Evolutionary conservation across 2,113 vertebrate genomes (phyloP), one percentile per base, ranked within the genome.

Genomic region (Saccopteryx leptura): DNA sequence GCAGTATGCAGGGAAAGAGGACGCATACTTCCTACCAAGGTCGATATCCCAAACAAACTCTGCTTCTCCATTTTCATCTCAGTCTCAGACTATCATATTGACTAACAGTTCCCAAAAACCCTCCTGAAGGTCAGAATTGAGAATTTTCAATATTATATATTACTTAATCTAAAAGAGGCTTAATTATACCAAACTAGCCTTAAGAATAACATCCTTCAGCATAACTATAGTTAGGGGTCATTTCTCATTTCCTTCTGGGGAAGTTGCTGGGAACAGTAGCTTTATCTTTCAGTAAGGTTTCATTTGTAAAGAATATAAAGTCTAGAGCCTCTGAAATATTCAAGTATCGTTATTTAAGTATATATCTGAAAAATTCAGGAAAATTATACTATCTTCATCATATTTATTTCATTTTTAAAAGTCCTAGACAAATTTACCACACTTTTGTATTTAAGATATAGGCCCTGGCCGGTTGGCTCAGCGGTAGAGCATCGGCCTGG

Each of bases 381-480:
- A 88, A 96, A 91, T 79, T 7, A 68, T 33, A 87, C 11, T 61
- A 7, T 85, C 17, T 71, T 93, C 46, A 56, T 50, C 33, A 54
- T 50, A 91, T 65, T 86, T 76, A 91, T 39, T 93, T 96, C 75
- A 90, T 74, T 91, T 80, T 56, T 92, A 24, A 8, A 96, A 88
- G 54, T 86, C 83, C 63, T 91, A 46, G 1, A 74, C 14, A 78
- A 71, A 15, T 75, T 92, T 66, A 93, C 7, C 54, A 80, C 12
- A n/a, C 13, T 60, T 65, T 83, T 76, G 7, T 48, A 50, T 69
- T 93, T 72, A 90, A 39, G 9, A 54, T 33, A 39, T 39, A 39
- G 39, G 39, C 39, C 39, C 39, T 39, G 39, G 39, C 39, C 39
- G 39, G 39, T 39, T 39, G 39, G 39, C 39, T 39, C 39, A 39